Conservation (phyloP, 2,113 vertebrate species). For the Egretta garzetta region DNA sequence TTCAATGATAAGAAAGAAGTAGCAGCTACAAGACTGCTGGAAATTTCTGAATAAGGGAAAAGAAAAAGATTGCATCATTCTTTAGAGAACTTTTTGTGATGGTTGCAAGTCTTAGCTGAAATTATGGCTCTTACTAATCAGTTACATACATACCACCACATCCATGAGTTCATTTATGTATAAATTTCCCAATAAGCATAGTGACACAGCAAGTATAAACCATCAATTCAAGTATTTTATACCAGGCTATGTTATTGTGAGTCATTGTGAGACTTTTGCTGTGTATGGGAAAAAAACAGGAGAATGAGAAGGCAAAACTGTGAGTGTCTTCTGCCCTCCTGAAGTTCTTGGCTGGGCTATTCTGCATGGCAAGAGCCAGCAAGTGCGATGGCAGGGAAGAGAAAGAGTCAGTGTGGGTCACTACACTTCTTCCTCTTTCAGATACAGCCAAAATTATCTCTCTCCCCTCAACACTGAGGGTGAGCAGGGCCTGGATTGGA, state of each 20-base stretch:
- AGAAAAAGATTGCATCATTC: not conserved
- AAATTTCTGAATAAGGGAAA: not conserved
- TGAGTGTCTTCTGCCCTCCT: not conserved
- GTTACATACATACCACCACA: not conserved
- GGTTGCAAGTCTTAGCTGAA: not conserved
- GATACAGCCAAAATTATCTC: not conserved
- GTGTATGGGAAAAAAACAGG: not conserved
- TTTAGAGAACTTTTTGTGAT: not conserved
- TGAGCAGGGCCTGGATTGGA: not conserved
- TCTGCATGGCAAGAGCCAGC: not conserved
- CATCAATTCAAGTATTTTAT: not conserved
- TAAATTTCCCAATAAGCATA: not conserved
- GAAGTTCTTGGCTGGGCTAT: not conserved
- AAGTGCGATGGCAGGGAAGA: not conserved
- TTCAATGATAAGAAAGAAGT: not conserved
- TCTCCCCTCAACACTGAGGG: not conserved
- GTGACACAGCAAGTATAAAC: not conserved
- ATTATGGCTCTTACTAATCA: not conserved
- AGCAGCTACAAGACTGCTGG: not conserved
- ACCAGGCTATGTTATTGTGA: not conserved
- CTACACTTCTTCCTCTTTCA: not conserved
- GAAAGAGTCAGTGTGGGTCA: not conserved
- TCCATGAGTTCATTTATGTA: not conserved
- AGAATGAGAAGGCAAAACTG: not conserved
- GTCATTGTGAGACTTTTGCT: not conserved